Conservation (phyloP, 1,140 invertebrate genomes). For the Meloidogyne chitwoodi region DNA sequence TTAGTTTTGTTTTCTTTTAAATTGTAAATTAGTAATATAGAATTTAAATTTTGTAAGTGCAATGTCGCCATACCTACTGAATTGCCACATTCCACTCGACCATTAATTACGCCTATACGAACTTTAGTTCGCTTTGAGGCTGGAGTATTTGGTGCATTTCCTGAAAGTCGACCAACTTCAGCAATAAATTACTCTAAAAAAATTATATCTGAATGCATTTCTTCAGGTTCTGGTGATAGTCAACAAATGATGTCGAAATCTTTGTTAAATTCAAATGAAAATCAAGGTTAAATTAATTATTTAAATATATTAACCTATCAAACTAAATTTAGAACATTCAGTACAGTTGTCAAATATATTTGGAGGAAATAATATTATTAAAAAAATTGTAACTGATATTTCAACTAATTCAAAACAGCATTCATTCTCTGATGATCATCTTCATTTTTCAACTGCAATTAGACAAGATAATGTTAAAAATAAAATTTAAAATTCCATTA, state of each 20-base stretch:
- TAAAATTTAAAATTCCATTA: background rate
- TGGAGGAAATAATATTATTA: background rate
- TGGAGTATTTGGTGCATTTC: background rate
- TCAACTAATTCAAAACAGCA: conserved; percentile 30
- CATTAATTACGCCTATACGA: conserved; percentile 26
- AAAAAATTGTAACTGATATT: background rate
- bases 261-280: background rate
- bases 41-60: conserved; percentile 13
- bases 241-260: conserved; percentile 1
- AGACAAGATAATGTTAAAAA: conserved; percentile 28
- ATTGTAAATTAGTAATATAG: no score
- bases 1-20: no score
- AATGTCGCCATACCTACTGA: conserved; percentile 28
- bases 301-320: background rate
- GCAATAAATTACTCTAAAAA: conserved; percentile 13
- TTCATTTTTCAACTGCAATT: conserved; percentile 25
- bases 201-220: conserved; percentile 9
- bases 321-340: background rate
- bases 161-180: background rate
- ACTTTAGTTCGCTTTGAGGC: conserved; percentile 6
- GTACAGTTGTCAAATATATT: background rate
- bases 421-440: conserved; percentile 43
- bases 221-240: conserved; percentile 12
- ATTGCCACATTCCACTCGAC: conserved; percentile 31
- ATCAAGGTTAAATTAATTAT: background rate